Evolutionary conservation across 1,140 invertebrate genomes (phyloP).

Genomic region (Lepidostoma basale): DNA sequence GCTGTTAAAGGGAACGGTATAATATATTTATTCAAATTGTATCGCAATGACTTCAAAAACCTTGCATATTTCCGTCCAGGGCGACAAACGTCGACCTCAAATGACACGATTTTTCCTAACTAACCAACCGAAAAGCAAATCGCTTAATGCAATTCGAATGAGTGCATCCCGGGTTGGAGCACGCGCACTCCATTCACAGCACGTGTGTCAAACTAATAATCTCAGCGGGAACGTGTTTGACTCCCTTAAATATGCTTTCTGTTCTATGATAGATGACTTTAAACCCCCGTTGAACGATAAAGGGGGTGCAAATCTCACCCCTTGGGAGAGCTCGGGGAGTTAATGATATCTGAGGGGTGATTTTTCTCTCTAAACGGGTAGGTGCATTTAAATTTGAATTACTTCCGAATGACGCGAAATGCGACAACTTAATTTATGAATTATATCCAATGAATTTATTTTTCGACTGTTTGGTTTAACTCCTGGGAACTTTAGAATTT

Average conservation of each 20-base stretch:
- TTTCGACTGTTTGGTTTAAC: too few relatives aligned
- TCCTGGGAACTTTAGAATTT: too few relatives aligned
- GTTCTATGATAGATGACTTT: constrained; percentile 20
- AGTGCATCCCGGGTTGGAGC: background rate
- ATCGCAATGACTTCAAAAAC: too few relatives aligned
- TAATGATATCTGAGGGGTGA: background rate
- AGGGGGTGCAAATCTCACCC: constrained; percentile 10
- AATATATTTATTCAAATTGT: too few relatives aligned
- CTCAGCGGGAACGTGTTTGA: background rate
- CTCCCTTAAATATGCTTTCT: constrained; percentile 10
- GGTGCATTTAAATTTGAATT: background rate
- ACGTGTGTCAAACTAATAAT: background rate
- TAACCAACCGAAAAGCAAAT: too few relatives aligned
- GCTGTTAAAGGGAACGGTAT: too few relatives aligned
- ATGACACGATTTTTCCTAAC: too few relatives aligned
- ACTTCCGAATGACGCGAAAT: background rate
- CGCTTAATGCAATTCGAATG: background rate
- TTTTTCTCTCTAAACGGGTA: background rate
- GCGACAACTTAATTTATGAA: too few relatives aligned
- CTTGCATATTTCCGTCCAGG: too few relatives aligned
- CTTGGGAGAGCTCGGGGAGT: constrained; percentile 6
- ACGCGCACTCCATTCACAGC: background rate
- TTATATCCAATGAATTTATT: too few relatives aligned
- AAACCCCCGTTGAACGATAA: constrained; percentile 6
- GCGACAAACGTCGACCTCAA: too few relatives aligned